Percentiles rank a stretch among this genome's conserved stretches.
Conservation (phyloP, 1,140 invertebrate genomes). For the Cryptotermes secundus region DNA sequence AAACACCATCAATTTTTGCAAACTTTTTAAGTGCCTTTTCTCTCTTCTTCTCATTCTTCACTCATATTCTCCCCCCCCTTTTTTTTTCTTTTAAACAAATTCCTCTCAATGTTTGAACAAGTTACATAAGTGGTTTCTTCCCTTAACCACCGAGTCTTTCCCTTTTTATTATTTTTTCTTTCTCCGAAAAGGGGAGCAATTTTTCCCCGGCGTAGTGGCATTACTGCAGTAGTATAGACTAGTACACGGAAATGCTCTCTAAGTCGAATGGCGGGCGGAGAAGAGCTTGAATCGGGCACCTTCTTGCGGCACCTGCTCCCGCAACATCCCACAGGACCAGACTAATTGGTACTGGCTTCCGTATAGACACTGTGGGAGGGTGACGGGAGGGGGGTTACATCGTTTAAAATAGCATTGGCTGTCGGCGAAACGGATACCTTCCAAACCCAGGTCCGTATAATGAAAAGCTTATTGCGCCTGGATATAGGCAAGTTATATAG, state of each 20-base stretch:
- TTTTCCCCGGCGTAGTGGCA: neutral
- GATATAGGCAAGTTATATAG: neutral
- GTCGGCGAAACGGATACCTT: neutral
- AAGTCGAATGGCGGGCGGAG: neutral
- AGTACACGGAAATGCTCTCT: conserved; percentile 15
- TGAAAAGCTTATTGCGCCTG: conserved; percentile 1
- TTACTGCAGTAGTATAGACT: neutral
- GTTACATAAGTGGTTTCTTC: conserved; percentile 19
- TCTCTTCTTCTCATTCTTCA: neutral
- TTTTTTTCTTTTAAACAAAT: neutral
- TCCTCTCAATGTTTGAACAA: neutral
- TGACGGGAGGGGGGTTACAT: too few relatives aligned
- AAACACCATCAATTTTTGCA: neutral
- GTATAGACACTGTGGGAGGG: neutral
- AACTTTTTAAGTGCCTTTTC: neutral
- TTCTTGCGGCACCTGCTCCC: neutral
- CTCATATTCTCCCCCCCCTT: too few relatives aligned
- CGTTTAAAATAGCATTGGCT: neutral
- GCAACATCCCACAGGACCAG: neutral
- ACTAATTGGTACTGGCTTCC: neutral
- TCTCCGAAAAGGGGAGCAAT: neutral
- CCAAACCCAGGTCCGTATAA: neutral
- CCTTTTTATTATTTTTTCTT: conserved; percentile 6
- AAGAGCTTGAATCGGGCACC: neutral
- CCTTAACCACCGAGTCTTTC: neutral